phyloP scores from a whole-genome alignment of 2,888 invertebrate genomes.

The Pristionchus fissidentatus region DNA sequence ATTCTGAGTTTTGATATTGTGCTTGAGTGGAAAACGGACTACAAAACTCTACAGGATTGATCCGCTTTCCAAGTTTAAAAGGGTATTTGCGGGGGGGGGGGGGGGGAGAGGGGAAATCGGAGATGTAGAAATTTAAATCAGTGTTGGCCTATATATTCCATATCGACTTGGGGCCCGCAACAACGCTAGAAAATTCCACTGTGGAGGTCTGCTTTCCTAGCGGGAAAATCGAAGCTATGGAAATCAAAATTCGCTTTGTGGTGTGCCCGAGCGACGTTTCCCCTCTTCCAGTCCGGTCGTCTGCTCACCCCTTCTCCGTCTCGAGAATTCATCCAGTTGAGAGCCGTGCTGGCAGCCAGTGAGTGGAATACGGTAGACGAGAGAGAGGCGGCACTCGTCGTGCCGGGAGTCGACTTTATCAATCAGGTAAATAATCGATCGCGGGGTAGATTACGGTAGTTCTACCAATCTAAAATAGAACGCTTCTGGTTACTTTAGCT shows the following conservation, averaged over 20 bases:
- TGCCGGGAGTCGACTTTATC: slow-evolving; percentile 45
- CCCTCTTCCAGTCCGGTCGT: background rate
- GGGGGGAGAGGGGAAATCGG: background rate
- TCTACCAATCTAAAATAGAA: background rate
- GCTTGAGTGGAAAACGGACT: no score
- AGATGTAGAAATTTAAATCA: background rate
- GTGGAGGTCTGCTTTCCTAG: no score
- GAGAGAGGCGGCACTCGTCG: slow-evolving; percentile 24
- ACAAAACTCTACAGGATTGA: no score
- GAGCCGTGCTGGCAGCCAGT: background rate
- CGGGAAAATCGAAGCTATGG: background rate
- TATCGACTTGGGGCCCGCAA: no score
- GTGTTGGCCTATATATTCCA: background rate
- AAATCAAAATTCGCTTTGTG: background rate
- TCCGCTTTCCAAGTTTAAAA: background rate
- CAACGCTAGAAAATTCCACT: no score
- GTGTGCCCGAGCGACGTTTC: background rate
- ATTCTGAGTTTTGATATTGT: no score
- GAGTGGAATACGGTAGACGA: slow-evolving; percentile 32
- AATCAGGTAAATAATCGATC: slow-evolving; percentile 38
- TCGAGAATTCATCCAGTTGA: slow-evolving; percentile 36
- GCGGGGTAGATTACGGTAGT: background rate
- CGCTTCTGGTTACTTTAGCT: no score
- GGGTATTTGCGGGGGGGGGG: background rate
- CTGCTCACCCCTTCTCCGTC: slow-evolving; percentile 32